Evolutionary conservation across 1,140 invertebrate genomes (phyloP).

Genomic region (Drosophila hydei): DNA sequence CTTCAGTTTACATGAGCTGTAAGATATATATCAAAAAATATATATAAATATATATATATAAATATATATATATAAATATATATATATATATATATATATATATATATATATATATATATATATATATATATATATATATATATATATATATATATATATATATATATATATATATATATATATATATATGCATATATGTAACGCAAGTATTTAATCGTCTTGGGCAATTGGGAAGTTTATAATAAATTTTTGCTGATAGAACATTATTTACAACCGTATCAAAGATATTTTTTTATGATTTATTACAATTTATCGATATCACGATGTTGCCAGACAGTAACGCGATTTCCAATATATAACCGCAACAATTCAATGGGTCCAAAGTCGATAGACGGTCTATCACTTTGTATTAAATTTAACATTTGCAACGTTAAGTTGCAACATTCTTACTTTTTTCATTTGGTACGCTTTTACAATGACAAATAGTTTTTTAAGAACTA

Average conservation of each 20-base stretch:
- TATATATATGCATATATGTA: too few relatives aligned
- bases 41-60: background rate
- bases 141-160: background rate
- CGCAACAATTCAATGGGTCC: too few relatives aligned
- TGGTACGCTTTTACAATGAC: too few relatives aligned
- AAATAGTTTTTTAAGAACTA: too few relatives aligned
- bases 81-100: background rate
- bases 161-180: background rate
- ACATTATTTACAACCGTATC: background rate
- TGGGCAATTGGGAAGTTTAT: background rate
- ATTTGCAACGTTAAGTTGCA: too few relatives aligned
- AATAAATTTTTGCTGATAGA: background rate
- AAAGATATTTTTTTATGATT: background rate
- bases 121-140: conserved; percentile 3
- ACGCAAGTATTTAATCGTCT: background rate
- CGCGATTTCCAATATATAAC: too few relatives aligned
- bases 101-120: background rate
- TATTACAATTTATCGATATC: conserved; percentile 2
- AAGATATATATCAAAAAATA: conserved; percentile 9
- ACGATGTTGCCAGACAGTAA: too few relatives aligned
- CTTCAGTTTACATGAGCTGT: background rate
- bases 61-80: too few relatives aligned
- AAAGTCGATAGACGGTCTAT: too few relatives aligned
- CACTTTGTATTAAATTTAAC: too few relatives aligned
- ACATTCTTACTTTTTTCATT: too few relatives aligned